These are phyloP conservation scores for Margaritifera margaritifera DNA, from an alignment of 2,888 invertebrate genomes.

Conservation along the genomic window DNA sequence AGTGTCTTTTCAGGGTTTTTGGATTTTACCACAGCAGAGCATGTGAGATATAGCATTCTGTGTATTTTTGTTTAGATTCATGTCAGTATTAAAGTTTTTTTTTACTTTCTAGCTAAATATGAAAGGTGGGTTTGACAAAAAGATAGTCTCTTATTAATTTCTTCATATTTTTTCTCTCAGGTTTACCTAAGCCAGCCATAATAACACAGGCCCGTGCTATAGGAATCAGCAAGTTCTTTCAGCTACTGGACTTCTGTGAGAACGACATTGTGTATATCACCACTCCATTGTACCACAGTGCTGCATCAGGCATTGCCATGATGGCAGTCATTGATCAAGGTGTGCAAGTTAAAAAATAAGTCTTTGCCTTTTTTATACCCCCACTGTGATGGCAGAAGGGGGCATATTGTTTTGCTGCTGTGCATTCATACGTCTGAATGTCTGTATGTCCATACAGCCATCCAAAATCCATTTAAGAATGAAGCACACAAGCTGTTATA, in stretches of 20 bases:
- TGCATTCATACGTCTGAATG: too few species aligned
- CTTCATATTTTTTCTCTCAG: slow-evolving; percentile 22
- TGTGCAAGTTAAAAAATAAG: not conserved
- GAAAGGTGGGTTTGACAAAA: slow-evolving; percentile 1
- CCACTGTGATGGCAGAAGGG: not conserved
- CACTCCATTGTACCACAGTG: slow-evolving; percentile 94
- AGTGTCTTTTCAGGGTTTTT: too few species aligned
- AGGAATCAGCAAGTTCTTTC: slow-evolving; percentile 19
- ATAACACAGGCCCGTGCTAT: slow-evolving; percentile 83
- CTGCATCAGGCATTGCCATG: slow-evolving; percentile 87
- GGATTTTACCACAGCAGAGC: too few species aligned
- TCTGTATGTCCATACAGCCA: too few species aligned
- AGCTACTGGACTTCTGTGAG: slow-evolving; percentile 19
- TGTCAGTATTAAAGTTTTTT: too few species aligned
- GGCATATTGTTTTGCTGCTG: too few species aligned
- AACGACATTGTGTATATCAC: slow-evolving; percentile 89
- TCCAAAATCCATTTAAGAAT: too few species aligned
- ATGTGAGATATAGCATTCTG: too few species aligned
- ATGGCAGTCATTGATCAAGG: slow-evolving; percentile 19
- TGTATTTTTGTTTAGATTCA: too few species aligned
- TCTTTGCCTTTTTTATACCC: not conserved
- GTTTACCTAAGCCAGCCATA: slow-evolving; percentile 82
- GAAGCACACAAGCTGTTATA: too few species aligned
- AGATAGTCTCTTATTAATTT: not conserved
- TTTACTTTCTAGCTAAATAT: not conserved